A percentile compares a stretch with the other conserved stretches of the same genome.
Conservation (phyloP, 2,113 vertebrate genomes). For the Dryoscopus gambensis region DNA sequence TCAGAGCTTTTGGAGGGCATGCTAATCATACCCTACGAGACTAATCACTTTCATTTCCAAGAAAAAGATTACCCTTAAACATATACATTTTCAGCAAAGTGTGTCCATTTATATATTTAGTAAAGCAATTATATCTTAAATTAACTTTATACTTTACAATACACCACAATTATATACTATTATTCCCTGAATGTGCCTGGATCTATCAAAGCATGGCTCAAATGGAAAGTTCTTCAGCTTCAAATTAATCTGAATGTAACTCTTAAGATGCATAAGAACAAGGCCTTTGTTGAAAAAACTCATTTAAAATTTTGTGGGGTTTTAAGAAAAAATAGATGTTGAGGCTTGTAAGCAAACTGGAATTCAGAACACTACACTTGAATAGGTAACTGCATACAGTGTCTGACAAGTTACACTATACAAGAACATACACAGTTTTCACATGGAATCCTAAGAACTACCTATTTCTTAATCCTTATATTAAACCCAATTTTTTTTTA, state of each 20-base stretch:
- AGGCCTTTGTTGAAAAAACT: not conserved
- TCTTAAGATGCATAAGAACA: not conserved
- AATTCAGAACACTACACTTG: not conserved
- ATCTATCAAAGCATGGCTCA: not conserved
- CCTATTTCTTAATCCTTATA: not conserved
- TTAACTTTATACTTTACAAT: not conserved
- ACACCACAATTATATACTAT: not conserved
- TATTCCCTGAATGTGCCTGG: not conserved
- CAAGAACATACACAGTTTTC: not conserved
- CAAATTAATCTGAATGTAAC: not conserved
- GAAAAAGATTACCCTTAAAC: not conserved
- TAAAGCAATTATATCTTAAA: not conserved
- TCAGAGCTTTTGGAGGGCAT: not conserved
- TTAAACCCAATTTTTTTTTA: not conserved
- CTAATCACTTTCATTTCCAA: not conserved
- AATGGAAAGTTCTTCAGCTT: not conserved
- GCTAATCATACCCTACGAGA: not conserved
- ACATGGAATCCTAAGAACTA: not conserved
- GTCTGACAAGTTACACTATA: not conserved
- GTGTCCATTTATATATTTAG: not conserved
- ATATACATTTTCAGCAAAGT: not conserved
- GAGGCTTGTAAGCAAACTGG: not conserved
- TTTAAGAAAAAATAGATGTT: not conserved
- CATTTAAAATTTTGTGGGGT: not conserved
- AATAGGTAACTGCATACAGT: not conserved